Evolutionary conservation across 2,113 vertebrate species (phyloP), one percentile per base, ranked within the genome.

Genomic region (Pampusana beccarii): DNA sequence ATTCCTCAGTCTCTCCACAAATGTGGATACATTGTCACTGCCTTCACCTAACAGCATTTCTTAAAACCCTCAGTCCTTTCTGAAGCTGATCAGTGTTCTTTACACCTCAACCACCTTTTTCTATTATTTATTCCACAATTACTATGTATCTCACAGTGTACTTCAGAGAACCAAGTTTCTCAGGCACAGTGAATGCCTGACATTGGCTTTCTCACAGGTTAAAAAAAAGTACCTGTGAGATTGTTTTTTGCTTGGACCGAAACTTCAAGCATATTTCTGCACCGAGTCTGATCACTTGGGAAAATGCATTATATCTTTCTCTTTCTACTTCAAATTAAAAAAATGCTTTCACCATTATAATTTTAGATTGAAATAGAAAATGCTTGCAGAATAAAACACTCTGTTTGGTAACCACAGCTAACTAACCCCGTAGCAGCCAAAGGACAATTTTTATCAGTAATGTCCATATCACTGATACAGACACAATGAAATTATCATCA

Each of bases 401-500:
- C 26, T 61, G 18, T 78, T 80, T 50, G 88, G 57, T 65, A 74
- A 48, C 9, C 25, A 44, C 64, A 62, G 50, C 53, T 95, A 86
- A 84, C 48, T 82, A 86, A 77, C 15, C 33, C 62, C 62, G 25
- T 6, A 86, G 38, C 36, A 91, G 50, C 56, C 73, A 77, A 78
- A 69, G 19, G 69, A 61, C 77, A 33, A 90, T 86, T 86, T 90
- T 86, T 90, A 74, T 89, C 70, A 79, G 67, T 77, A 46, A 67
- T 61, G 38, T 60, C 92, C 66, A 53, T 62, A 91, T 38, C 66
- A 86, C 38, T 48, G 67, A 79, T 71, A 70, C 4, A 85, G 56
- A 86, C n/a, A 50, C 80, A 96, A 96, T 36, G 19, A 74, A 95
- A 95, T 86, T 3, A 94, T 88, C 2, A 78, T 53, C 62, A 88